These are phyloP conservation scores for Chionomys nivalis DNA, from an alignment of 2,113 vertebrate genomes.

Conservation along the genomic window DNA sequence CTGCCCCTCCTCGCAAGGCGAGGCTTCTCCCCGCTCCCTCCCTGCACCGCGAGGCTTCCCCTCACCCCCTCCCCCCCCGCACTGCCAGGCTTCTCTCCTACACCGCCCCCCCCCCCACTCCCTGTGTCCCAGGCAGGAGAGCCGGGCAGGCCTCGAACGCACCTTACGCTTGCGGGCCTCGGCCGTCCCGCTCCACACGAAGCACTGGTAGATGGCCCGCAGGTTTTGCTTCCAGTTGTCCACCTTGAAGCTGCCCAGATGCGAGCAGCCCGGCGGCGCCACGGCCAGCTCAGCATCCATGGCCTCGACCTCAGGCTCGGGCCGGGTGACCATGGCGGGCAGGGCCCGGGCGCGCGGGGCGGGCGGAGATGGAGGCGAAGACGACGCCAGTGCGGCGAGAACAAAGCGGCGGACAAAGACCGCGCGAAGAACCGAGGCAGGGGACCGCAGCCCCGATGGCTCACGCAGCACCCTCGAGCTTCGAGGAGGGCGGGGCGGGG, in stretches of 20 bases:
- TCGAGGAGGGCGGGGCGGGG: conserved; percentile 55
- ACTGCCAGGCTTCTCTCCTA: neutral
- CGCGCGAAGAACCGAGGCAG: neutral
- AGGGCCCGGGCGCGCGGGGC: conserved; percentile 73
- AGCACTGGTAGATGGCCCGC: conserved; percentile 97
- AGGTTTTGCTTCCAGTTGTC: conserved; percentile 99
- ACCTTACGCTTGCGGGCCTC: conserved; percentile 98
- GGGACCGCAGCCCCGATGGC: conserved; percentile 53
- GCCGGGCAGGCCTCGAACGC: conserved; percentile 47
- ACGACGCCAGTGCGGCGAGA: conserved; percentile 77
- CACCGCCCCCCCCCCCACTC: neutral
- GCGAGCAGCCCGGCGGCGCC: conserved; percentile 96
- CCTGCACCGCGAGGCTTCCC: neutral
- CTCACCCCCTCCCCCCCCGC: neutral
- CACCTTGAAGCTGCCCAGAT: conserved; percentile 97
- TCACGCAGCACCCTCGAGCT: conserved; percentile 22
- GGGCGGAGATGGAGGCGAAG: conserved; percentile 79
- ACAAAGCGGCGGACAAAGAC: conserved; percentile 81
- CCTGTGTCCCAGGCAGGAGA: neutral
- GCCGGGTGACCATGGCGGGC: conserved; percentile 76
- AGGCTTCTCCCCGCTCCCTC: neutral
- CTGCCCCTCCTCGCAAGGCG: neutral
- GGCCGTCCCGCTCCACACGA: conserved; percentile 96
- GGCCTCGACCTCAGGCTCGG: conserved; percentile 82
- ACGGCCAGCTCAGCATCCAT: conserved; percentile 90